Percentiles rank a stretch among this genome's conserved stretches.
Evolutionary conservation across 2,113 vertebrate species (phyloP).

Genomic region (Sula dactylatra): DNA sequence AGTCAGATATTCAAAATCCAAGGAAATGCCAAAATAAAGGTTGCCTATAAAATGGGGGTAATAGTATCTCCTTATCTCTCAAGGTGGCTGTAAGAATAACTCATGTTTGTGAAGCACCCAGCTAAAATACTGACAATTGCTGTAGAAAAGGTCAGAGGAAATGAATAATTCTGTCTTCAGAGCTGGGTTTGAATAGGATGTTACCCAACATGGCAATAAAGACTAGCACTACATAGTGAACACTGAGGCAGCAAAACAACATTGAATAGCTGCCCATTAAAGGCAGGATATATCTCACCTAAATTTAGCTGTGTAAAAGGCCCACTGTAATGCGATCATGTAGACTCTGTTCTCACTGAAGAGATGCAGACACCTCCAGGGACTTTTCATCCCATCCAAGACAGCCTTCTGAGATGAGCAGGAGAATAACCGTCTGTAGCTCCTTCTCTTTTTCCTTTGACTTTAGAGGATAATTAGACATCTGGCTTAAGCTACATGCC

Average conservation of each 20-base stretch:
- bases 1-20: not conserved
- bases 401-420: not conserved
- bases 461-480: not conserved
- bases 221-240: not conserved
- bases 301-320: not conserved
- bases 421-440: not conserved
- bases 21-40: not conserved
- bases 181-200: not conserved
- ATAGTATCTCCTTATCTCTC: not conserved
- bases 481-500: not conserved
- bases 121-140: not conserved
- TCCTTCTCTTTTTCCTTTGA: not conserved
- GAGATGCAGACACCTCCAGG: not conserved
- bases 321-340: not conserved
- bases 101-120: not conserved
- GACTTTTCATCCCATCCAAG: not conserved
- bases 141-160: constrained; percentile 22
- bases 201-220: not conserved
- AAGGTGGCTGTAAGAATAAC: not conserved
- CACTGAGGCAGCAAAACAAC: not conserved
- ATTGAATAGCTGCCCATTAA: not conserved
- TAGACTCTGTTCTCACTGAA: not conserved
- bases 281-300: not conserved
- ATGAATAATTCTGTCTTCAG: not conserved
- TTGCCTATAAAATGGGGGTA: not conserved